Evolutionary conservation across 2,113 vertebrate species (phyloP).

Genomic region (Psilopogon haemacephalus): DNA sequence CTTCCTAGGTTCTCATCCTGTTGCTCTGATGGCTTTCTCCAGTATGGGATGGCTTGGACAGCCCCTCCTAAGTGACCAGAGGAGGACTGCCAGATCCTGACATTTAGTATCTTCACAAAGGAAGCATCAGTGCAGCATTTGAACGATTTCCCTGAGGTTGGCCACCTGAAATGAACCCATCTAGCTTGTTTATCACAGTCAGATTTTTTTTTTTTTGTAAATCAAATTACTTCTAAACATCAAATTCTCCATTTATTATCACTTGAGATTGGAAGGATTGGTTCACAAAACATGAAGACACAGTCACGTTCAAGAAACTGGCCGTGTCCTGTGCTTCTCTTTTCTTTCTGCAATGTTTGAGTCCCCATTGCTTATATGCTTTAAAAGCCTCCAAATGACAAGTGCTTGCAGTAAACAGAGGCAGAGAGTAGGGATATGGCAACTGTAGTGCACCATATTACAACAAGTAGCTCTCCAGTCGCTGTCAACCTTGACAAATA

Average conservation of each 20-base stretch:
- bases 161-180: neutral
- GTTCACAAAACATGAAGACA: neutral
- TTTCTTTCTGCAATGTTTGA: neutral
- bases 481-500: constrained; percentile 31
- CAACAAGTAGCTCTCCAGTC: neutral
- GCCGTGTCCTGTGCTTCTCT: neutral
- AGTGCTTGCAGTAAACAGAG: neutral
- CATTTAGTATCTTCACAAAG: neutral
- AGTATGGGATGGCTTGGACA: neutral
- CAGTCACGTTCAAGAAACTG: neutral
- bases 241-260: neutral
- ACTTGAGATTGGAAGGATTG: neutral
- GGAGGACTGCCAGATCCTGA: neutral
- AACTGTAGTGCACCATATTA: neutral
- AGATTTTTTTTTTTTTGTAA: constrained; percentile 7
- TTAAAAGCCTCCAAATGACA: neutral
- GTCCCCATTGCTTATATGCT: neutral
- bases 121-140: neutral
- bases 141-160: neutral
- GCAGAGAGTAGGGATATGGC: neutral
- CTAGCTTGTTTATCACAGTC: neutral
- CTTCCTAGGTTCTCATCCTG: neutral
- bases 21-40: neutral
- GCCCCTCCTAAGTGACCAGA: neutral
- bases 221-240: constrained; percentile 29